Base-by-base conservation (phyloP, 2,888 invertebrate species). In the Drosophila quinaria region DNA sequence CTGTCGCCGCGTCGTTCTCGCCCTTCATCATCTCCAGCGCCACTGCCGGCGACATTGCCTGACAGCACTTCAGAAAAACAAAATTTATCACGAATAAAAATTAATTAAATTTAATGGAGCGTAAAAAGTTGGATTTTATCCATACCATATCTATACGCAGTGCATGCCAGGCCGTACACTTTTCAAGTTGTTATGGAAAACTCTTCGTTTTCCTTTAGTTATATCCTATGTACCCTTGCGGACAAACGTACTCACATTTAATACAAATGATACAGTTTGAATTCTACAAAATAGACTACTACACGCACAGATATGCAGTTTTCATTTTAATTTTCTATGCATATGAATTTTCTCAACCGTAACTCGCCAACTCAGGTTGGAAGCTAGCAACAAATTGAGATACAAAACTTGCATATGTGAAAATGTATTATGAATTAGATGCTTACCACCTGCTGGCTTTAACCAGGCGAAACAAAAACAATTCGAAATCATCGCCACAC, bases 31-130 rank as follows among this genome's bases (percentile, higher is more conserved):
- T 47, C 51, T 11, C 4, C 52, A 60, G 42, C 56, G 15, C 9
- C 60, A 44, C 50, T 52, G 58, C 29, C 54, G 39, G 63, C 49
- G 66, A 64, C 58, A 60, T 63, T 68, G 64, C 51, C 67, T 70
- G 86, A 80, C 81, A 70, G 81, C 44, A 55, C 41, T 65, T 75
- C 72, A 67, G 65, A 70, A 72, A 74, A 64, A 71, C 71, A 81
- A 80, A 81, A 81, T 78, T 70, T 75, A 75, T 84, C 70, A 68
- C 73, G 68, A 81, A 81, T 81, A 73, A 81, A 87, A 87, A 84
- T 87, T 83, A 83, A 83, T 83, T 87, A 85, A 83, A 78, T 85
- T 87, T 78, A 82, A 87, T 87, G 85, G 79, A 87, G 70, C 75
- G 68, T 74, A 81, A 82, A 87, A 71, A 84, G 73, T 85, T 66